Evolutionary conservation across 2,888 invertebrate genomes (phyloP).

Genomic region (Alviniconcha strummeri): DNA sequence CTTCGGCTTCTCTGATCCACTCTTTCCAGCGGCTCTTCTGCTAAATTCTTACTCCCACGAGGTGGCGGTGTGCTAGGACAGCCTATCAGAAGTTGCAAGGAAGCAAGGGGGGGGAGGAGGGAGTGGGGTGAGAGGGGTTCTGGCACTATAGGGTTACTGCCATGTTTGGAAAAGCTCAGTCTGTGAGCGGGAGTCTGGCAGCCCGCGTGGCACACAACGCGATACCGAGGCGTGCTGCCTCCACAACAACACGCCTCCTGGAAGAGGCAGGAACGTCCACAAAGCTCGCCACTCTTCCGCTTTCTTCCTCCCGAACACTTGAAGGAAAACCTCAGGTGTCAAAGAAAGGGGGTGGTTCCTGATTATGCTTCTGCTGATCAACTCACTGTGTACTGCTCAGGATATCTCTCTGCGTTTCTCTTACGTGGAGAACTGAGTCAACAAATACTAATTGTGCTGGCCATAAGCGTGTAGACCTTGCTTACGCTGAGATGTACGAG

Average conservation of each 20-base stretch:
- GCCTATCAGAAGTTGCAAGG: slow-evolving; percentile 28
- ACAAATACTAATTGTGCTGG: too few relatives aligned
- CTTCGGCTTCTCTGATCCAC: not conserved
- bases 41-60: slow-evolving; percentile 26
- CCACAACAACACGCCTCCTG: not conserved
- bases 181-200: slow-evolving; percentile 19
- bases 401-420: too few relatives aligned
- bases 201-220: not conserved
- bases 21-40: slow-evolving; percentile 6
- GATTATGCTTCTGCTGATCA: not conserved
- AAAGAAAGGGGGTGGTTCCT: not conserved
- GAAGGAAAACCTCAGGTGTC: not conserved
- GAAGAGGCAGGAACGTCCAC: not conserved
- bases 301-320: not conserved
- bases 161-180: slow-evolving; percentile 63
- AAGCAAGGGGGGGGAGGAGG: slow-evolving; percentile 39
- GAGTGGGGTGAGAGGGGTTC: slow-evolving; percentile 41
- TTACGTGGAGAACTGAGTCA: too few relatives aligned
- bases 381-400: too few relatives aligned
- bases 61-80: slow-evolving; percentile 11
- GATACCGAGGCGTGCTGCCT: not conserved
- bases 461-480: too few relatives aligned
- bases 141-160: slow-evolving; percentile 62
- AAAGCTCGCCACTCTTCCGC: not conserved
- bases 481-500: too few relatives aligned